Base-by-base conservation (phyloP, 2,888 invertebrate species). In the Chrysina gloriosa region DNA sequence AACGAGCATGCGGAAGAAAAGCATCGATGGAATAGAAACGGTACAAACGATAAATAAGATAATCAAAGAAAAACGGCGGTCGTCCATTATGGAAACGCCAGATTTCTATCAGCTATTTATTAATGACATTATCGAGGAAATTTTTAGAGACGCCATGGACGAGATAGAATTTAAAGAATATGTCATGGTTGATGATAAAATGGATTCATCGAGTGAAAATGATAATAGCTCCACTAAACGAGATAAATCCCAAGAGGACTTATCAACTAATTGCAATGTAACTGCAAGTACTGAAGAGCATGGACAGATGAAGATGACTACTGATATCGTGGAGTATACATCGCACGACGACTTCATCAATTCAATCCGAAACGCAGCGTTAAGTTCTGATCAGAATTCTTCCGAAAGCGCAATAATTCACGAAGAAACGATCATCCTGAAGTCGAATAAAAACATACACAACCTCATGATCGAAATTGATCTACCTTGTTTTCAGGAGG, bases 1-100 rank as follows among this genome's bases (percentile, higher is more conserved):
- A 21, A 61, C 67, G 21, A 67, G 67, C 7, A 63, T 67, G 50
- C 39, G 63, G 23, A 67, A 63, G 34, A 67, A 45, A 31, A 68
- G 68, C 31, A 39, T 39, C 2, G 68, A 68, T 21, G 45, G 54
- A 3, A 23, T 61, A 36, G 65, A 68, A 21, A 65, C 58, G 31
- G 68, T 58, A 21, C 56, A 68, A 2, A 27, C 65, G 6, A 64
- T 56, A 9, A 68, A 58, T 39, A 65, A 50, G 36, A 65, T 39
- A 6, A 25, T 45, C 3, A 9, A 11, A 45, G 29, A 56, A 9
- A 54, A 56, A 3, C 25, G 7, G 21, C 27, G 45, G 14, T 16
- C 25, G 5, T 34, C 34, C 6, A 21, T 14, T 19, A 3, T 27
- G 3, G 58, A 58, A 11, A 39, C 39, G 3, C 58, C 39, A 14